Base-by-base conservation (phyloP, 1,140 invertebrate species). In the Vanessa atalanta region DNA sequence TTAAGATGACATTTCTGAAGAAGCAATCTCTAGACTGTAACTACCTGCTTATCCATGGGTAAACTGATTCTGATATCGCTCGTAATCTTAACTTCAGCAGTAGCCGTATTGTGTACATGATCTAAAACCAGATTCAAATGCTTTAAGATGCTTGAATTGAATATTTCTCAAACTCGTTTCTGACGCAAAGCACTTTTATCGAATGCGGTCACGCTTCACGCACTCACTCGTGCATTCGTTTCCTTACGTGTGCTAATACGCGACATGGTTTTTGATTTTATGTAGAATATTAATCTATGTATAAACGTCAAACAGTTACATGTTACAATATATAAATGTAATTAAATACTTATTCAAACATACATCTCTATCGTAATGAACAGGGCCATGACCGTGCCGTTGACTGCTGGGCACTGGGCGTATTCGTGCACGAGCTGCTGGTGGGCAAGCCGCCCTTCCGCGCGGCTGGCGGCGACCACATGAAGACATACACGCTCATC, bases 401-500 rank as follows among this genome's bases (percentile, higher is more conserved):
- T 0, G 98, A 99, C 93, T 98, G 98, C 87, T 99, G 98, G 98
- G 97, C 98, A 0, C 91, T 99, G 47, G 98, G 98, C 0, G 97
- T 99, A 53, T 94, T 99, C 1, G 96, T 98, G 76, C 98, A 96
- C 88, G 98, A 99, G 93, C 94, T 99, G 15, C 93, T 99, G 1
- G 96, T 97, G 12, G 98, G 98, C 60, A 98, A 97, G 81, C 98
- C 99, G 11, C 99, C 99, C 0, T 99, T 99, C 91, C 95, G 97
- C 57, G 97, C 96, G 0, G 95, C 95, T 1, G 97, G 96, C 2
- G 95, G 95, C 4, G 95, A 95, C 86, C 98, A 99, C 79, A 98
- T 99, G 96, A 98, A 98, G 84, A 99, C 98, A 0, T 99, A 99
- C 89, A 99, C 99, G 82, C 95, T 98, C 63, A 99, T 99, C 77